Evolutionary conservation across 2,888 invertebrate genomes (phyloP), one percentile per base, ranked within the genome.

Genomic region (Harpagoxenus sublaevis): DNA sequence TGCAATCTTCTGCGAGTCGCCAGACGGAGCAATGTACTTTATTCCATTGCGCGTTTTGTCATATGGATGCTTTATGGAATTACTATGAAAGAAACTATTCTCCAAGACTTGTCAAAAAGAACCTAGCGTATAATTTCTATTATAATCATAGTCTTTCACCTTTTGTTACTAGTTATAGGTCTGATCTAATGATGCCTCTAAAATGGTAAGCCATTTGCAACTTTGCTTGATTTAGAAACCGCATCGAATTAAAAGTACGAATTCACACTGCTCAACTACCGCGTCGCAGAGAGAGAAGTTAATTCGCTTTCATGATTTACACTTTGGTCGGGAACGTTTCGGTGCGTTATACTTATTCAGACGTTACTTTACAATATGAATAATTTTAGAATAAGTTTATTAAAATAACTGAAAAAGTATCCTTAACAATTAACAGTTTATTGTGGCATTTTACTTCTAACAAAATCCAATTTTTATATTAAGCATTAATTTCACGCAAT

Each of bases 281-380:
- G 63, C 63, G 51, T 75, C 63, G 23, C 75, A 75, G 18, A 6
- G 9, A 70, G 60, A 62, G 55, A 62, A 53, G 51, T 65, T 62
- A 73, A 45, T 85, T 77, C 79, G 83, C 87, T 88, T 89, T 86
- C 78, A 86, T 82, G 75, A 87, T 90, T 90, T 89, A 87, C 89
- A 89, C 88, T 90, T 90, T 86, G 84, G 84, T 81, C 63, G 18
- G 81, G 83, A 89, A 87, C 82, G 81, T 87, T 87, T 88, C 85
- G 63, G 84, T 87, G 55, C 81, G 77, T 87, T 88, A 77, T 88
- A 85, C 75, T 88, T 86, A 86, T 89, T 88, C 85, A 86, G 89
- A 89, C 10, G 18, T 31, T 35, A 51, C 15, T 18, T 31, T 45
- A 28, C 12, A 12, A 5, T 60, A 45, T 48, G 9, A 75, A 48